Evolutionary conservation across 23 tunicate genomes (phyloP), one percentile per base, ranked within the genome.

Genomic region (Clavelina lepadiformis): DNA sequence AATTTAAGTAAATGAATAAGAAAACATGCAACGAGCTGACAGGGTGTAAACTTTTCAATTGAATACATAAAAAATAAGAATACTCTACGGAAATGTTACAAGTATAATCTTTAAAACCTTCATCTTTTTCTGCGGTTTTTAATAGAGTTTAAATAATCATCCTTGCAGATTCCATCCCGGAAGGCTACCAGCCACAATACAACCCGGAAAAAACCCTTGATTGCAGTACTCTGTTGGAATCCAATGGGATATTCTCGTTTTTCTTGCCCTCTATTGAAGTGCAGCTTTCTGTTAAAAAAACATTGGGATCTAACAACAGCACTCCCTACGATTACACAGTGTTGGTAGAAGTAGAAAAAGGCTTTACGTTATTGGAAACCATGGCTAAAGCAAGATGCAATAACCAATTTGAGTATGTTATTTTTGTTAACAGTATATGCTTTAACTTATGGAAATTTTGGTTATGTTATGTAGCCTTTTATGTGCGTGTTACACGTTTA

Each of bases 381-480:
- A 63, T 63, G 69, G 24, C 25, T 36, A 5, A 8, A 36, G 69
- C 69, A 11, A 35, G 28, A 23, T 35, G 51, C 23, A 50, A 63
- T 21, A 18, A 23, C 69, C 22, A 63, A 26, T 35, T 63, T 13
- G 51, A 63, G 69, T 63, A 36, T 36, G 69, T 35, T n/a, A n/a
- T n/a, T n/a, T n/a, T n/a, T n/a, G n/a, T n/a, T n/a, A n/a, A n/a
- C n/a, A n/a, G n/a, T n/a, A n/a, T n/a, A n/a, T n/a, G n/a, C n/a
- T n/a, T n/a, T n/a, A n/a, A n/a, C n/a, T n/a, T n/a, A n/a, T n/a
- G n/a, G n/a, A n/a, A n/a, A n/a, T n/a, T n/a, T n/a, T n/a, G n/a
- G n/a, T n/a, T n/a, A n/a, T n/a, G n/a, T n/a, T n/a, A n/a, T n/a
- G n/a, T n/a, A n/a, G n/a, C n/a, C n/a, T n/a, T n/a, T n/a, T n/a